Conservation (phyloP, 1,140 invertebrate genomes). For the Camponotus vicinus region DNA sequence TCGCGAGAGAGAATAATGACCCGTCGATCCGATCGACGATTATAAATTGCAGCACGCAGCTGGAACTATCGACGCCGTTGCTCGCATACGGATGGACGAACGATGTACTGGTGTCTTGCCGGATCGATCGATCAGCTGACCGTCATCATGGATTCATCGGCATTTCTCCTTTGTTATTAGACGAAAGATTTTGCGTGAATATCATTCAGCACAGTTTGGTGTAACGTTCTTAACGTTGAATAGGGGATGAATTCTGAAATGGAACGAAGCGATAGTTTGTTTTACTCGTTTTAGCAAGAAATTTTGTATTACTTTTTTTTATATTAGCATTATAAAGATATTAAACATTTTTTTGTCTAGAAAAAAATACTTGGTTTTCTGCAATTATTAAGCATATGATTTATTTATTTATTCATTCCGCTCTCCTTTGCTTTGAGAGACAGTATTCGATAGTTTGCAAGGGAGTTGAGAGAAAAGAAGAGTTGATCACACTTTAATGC, state of each 20-base stretch:
- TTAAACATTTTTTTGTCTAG: not conserved
- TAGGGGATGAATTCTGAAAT: not conserved
- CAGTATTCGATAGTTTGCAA: not conserved
- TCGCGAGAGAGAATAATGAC: constrained; percentile 68
- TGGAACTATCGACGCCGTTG: constrained; percentile 59
- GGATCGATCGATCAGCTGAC: constrained; percentile 59
- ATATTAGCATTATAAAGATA: no score
- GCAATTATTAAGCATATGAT: not conserved
- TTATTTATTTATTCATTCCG: not conserved
- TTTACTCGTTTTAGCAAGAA: not conserved
- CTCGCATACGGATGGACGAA: constrained; percentile 44
- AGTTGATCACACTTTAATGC: not conserved
- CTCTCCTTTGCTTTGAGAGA: not conserved
- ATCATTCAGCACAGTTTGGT: constrained; percentile 22
- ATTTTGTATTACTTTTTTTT: not conserved
- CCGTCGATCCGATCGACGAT: constrained; percentile 63
- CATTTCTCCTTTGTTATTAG: constrained; percentile 40
- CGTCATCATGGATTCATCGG: constrained; percentile 40
- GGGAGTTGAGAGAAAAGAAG: not conserved
- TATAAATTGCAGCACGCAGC: constrained; percentile 63
- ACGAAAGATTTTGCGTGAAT: constrained; percentile 42
- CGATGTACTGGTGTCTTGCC: constrained; percentile 48
- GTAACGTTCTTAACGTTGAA: constrained; percentile 1
- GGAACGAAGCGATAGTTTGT: not conserved
- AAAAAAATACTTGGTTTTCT: not conserved